These are phyloP conservation scores for Tenthredo distinguenda DNA, from an alignment of 2,888 invertebrate genomes.

Conservation along the genomic window DNA sequence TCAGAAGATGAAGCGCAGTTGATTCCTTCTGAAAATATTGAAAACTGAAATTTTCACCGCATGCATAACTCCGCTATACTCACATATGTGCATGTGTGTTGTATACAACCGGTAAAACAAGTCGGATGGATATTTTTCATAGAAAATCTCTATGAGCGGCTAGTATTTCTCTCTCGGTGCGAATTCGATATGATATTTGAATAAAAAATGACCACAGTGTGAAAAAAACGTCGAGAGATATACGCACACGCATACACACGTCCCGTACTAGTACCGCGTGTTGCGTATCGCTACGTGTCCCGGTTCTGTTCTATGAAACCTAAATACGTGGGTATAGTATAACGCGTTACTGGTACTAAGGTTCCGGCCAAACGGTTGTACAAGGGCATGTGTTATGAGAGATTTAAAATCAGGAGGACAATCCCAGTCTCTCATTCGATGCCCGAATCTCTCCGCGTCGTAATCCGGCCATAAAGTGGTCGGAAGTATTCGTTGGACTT, in stretches of 20 bases:
- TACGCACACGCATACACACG: not conserved
- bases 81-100: not conserved
- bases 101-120: conserved; percentile 22
- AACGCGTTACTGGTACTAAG: conserved; percentile 23
- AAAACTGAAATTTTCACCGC: not conserved
- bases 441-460: not conserved
- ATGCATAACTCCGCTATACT: not conserved
- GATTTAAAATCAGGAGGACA: not conserved
- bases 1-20: too few relatives aligned
- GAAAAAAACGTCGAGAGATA: not conserved
- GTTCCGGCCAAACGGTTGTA: conserved; percentile 14
- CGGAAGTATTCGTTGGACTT: not conserved
- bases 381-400: not conserved
- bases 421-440: not conserved
- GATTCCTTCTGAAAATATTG: not conserved
- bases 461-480: not conserved
- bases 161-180: conserved; percentile 2
- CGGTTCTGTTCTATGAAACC: conserved; percentile 1
- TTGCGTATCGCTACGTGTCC: not conserved
- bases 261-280: not conserved
- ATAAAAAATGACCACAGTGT: conserved; percentile 21
- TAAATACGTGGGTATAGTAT: conserved; percentile 17
- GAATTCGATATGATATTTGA: conserved; percentile 5
- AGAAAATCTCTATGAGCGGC: not conserved
- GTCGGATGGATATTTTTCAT: not conserved